A percentile compares a stretch with the other conserved stretches of the same genome.
Conservation (phyloP, 2,888 invertebrate genomes). For the Blera fallax region DNA sequence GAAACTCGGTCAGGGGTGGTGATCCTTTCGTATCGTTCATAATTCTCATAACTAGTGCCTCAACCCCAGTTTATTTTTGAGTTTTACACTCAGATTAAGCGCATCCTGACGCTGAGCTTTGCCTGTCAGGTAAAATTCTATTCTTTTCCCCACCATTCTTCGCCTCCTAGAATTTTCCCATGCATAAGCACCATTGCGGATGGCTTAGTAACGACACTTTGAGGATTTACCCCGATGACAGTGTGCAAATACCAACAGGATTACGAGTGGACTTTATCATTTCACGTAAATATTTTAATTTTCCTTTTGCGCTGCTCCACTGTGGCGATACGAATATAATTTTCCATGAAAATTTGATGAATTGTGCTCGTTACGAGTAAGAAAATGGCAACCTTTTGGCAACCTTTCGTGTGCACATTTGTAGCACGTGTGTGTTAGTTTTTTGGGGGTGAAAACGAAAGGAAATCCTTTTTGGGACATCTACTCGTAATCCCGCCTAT, state of each 20-base stretch:
- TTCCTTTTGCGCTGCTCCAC: conserved; percentile 21
- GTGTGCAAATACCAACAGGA: conserved; percentile 68
- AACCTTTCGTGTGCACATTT: not conserved
- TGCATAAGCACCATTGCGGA: conserved; percentile 34
- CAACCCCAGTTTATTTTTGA: conserved; percentile 34
- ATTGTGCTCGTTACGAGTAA: conserved; percentile 40
- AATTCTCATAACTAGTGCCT: not conserved
- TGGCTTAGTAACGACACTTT: conserved; percentile 67
- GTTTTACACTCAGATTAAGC: conserved; percentile 53
- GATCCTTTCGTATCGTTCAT: conserved; percentile 10
- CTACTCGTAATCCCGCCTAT: conserved; percentile 63
- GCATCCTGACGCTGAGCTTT: conserved; percentile 63
- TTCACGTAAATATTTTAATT: conserved; percentile 71
- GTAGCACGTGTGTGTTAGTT: conserved; percentile 4
- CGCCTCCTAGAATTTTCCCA: not conserved
- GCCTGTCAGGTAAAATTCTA: conserved; percentile 49
- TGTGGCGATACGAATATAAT: conserved; percentile 36
- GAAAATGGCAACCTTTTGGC: conserved; percentile 1
- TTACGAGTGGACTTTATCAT: conserved; percentile 68
- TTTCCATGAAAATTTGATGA: conserved; percentile 69
- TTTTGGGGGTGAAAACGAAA: not conserved
- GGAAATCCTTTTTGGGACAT: conserved; percentile 32
- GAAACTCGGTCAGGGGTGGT: not conserved
- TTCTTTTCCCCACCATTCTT: not conserved
- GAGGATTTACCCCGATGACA: conserved; percentile 65